Percentiles rank a stretch among this genome's conserved stretches.
phyloP scores from a whole-genome alignment of 2,888 invertebrate genomes.

The Eupelmus urozonus region DNA sequence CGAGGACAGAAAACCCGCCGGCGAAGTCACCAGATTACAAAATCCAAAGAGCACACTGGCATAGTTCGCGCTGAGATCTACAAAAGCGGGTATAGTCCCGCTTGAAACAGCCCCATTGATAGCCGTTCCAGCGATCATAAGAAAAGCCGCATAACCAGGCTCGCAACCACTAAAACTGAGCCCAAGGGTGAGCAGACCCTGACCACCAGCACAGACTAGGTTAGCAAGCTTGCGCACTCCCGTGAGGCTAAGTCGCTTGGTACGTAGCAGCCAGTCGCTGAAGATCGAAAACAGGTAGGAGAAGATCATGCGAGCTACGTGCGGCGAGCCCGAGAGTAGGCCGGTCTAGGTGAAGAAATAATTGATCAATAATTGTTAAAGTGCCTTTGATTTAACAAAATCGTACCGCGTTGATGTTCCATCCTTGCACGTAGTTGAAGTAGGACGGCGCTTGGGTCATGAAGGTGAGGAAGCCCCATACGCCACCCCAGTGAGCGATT shows the following conservation, averaged over 20 bases:
- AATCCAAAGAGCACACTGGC: conserved; percentile 81
- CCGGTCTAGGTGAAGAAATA: conserved; percentile 78
- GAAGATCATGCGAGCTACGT: conserved; percentile 81
- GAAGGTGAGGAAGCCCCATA: conserved; percentile 85
- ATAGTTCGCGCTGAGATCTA: conserved; percentile 84
- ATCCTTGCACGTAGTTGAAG: conserved; percentile 84
- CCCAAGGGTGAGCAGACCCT: conserved; percentile 82
- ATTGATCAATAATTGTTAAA: too few relatives aligned
- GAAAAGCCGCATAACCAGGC: conserved; percentile 80
- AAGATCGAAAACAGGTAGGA: conserved; percentile 80
- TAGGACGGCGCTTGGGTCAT: conserved; percentile 86
- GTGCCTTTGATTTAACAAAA: not conserved
- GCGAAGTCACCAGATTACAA: conserved; percentile 80
- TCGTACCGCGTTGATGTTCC: conserved; percentile 82
- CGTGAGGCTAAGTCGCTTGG: conserved; percentile 80
- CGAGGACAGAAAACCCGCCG: conserved; percentile 82
- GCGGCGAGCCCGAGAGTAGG: conserved; percentile 82
- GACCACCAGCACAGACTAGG: conserved; percentile 80
- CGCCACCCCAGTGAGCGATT: conserved; percentile 83
- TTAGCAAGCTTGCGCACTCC: conserved; percentile 83
- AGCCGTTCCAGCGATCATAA: conserved; percentile 82
- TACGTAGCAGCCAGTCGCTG: conserved; percentile 81
- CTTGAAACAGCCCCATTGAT: conserved; percentile 84
- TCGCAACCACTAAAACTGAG: conserved; percentile 83
- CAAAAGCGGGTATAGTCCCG: conserved; percentile 83